These are phyloP conservation scores for Heptranchias perlo DNA, from an alignment of 2,113 vertebrate species.

Conservation along the genomic window DNA sequence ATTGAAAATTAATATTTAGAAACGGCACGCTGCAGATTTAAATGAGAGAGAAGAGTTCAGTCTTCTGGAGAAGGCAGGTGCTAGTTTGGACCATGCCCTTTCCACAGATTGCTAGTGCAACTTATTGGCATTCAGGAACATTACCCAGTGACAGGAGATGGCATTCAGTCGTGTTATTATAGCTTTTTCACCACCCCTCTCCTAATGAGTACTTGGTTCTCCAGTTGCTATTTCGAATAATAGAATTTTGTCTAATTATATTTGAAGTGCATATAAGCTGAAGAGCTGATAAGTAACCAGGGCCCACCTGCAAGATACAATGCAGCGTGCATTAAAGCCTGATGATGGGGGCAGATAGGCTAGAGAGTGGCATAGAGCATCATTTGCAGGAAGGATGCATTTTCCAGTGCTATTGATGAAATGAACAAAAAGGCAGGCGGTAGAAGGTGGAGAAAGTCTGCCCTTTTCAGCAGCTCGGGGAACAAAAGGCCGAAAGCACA, in stretches of 20 bases:
- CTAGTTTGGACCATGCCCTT: background rate
- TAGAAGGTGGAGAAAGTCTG: background rate
- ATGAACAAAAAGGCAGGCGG: background rate
- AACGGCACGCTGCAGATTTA: background rate
- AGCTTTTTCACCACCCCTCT: background rate
- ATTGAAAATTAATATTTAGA: slow-evolving; percentile 21
- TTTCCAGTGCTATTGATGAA: background rate
- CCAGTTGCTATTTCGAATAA: slow-evolving; percentile 12
- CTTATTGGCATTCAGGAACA: slow-evolving; percentile 13
- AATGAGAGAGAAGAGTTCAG: background rate
- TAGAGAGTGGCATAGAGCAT: background rate
- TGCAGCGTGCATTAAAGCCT: background rate
- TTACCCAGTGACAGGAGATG: slow-evolving; percentile 3
- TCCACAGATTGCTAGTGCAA: background rate
- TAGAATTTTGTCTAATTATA: background rate
- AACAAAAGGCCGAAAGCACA: background rate
- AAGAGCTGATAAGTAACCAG: too few species aligned
- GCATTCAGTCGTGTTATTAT: background rate
- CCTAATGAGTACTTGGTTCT: slow-evolving; percentile 24
- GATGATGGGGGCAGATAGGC: background rate
- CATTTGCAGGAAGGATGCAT: background rate
- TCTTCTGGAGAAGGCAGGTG: background rate
- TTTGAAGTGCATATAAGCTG: background rate
- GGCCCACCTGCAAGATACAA: background rate
- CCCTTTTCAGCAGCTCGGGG: background rate